A percentile compares a stretch with the other conserved stretches of the same genome.
Evolutionary conservation across 2,113 vertebrate genomes (phyloP).

Genomic region (Bostrychus sinensis): DNA sequence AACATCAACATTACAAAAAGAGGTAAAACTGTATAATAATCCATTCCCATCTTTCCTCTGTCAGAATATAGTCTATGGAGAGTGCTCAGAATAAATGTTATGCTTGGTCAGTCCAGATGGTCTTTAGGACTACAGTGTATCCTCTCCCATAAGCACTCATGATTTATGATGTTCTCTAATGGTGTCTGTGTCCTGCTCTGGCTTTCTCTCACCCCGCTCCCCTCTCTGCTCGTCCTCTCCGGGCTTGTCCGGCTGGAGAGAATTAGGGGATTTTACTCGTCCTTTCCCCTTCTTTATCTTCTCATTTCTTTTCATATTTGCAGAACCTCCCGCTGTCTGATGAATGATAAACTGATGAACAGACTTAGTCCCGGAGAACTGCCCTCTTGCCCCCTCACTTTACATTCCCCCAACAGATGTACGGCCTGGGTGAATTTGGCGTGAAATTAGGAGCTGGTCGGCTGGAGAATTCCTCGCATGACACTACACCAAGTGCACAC

Average conservation of each 20-base stretch:
- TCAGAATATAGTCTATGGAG: conserved; percentile 53
- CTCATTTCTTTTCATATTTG: neutral
- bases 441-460: conserved; percentile 76
- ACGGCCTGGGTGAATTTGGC: conserved; percentile 70
- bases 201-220: conserved; percentile 76
- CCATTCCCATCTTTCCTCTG: too few species aligned
- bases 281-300: conserved; percentile 22
- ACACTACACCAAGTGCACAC: conserved; percentile 52
- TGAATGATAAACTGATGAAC: conserved; percentile 81
- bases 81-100: conserved; percentile 70
- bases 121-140: conserved; percentile 70
- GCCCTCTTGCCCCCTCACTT: conserved; percentile 66
- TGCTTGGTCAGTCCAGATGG: conserved; percentile 76
- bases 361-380: conserved; percentile 74
- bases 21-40: conserved; percentile 21
- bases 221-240: conserved; percentile 76
- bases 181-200: conserved; percentile 80
- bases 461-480: conserved; percentile 70
- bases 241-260: conserved; percentile 68
- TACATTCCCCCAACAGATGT: conserved; percentile 76
- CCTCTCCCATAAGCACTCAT: conserved; percentile 67
- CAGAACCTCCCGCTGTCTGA: conserved; percentile 67
- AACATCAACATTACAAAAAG: too few species aligned
- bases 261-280: conserved; percentile 69
- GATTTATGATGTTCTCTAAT: conserved; percentile 83